These are phyloP conservation scores for Neotoxoptera formosana DNA, from an alignment of 1,140 invertebrate genomes.

Conservation along the genomic window DNA sequence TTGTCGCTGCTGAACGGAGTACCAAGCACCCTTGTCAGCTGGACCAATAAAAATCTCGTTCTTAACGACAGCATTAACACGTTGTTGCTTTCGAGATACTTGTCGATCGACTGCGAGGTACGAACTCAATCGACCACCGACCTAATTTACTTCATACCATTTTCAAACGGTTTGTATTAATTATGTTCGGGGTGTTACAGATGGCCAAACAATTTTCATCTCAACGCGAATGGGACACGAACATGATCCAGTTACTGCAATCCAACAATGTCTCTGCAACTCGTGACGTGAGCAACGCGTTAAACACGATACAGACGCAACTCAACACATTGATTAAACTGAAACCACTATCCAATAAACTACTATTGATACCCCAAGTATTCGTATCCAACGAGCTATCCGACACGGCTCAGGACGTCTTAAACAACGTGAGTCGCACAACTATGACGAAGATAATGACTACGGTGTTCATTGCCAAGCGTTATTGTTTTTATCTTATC, in stretches of 20 bases:
- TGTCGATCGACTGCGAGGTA: neutral
- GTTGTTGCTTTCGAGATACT: neutral
- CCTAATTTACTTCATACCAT: neutral
- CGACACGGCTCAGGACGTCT: neutral
- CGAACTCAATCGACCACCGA: neutral
- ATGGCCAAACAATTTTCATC: neutral
- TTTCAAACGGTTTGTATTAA: neutral
- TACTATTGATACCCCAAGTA: neutral
- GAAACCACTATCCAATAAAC: neutral
- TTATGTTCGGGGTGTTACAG: neutral
- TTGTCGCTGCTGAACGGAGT: constrained; percentile 16
- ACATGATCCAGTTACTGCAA: neutral
- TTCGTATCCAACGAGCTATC: neutral
- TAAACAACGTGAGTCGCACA: neutral
- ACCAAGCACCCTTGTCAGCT: neutral
- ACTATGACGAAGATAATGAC: neutral
- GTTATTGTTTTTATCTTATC: neutral
- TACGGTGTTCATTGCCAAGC: neutral
- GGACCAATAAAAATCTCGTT: neutral
- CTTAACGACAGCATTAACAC: neutral
- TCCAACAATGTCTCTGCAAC: neutral
- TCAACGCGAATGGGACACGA: neutral
- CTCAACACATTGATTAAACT: neutral
- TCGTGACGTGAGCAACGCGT: neutral
- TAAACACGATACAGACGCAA: neutral